Percentiles rank a stretch among this genome's conserved stretches.
These are phyloP conservation scores for Parauchenoglanis ngamensis DNA, from an alignment of 2,797 vertebrate species.

Conservation along the genomic window DNA sequence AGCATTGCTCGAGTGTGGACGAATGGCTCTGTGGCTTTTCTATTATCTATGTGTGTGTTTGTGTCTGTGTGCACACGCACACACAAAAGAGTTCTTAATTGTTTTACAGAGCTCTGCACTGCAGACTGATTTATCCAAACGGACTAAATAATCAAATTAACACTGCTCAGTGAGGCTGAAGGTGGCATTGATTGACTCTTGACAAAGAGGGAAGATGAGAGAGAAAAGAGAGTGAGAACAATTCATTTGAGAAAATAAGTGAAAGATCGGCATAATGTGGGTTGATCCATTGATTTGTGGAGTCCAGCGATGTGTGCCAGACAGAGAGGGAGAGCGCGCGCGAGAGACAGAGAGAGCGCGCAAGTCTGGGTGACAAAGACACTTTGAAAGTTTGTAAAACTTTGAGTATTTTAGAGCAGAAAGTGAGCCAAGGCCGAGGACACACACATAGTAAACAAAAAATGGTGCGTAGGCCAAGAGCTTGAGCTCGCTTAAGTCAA, in stretches of 20 bases:
- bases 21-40: neutral
- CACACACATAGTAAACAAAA: neutral
- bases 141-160: slow-evolving; percentile 44
- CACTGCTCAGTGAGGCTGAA: slow-evolving; percentile 14
- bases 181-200: slow-evolving; percentile 34
- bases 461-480: neutral
- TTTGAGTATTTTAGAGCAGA: slow-evolving; percentile 19
- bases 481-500: neutral
- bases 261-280: slow-evolving; percentile 28
- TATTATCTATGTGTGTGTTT: slow-evolving; percentile 6
- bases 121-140: slow-evolving; percentile 20
- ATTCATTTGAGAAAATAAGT: slow-evolving; percentile 41
- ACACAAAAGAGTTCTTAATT: slow-evolving; percentile 21
- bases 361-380: neutral
- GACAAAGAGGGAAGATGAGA: slow-evolving; percentile 11
- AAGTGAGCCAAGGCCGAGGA: neutral
- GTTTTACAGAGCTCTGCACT: slow-evolving; percentile 26
- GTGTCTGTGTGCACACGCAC: neutral
- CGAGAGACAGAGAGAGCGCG: neutral
- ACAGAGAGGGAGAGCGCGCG: neutral
- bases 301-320: slow-evolving; percentile 23
- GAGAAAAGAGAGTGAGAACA: slow-evolving; percentile 15
- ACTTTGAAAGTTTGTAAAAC: slow-evolving; percentile 13
- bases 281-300: slow-evolving; percentile 33
- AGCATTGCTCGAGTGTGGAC: neutral